Percentiles rank a stretch among this genome's conserved stretches.
These are phyloP conservation scores for Bilobella aurantiaca DNA, from an alignment of 1,140 invertebrate genomes.

Conservation along the genomic window DNA sequence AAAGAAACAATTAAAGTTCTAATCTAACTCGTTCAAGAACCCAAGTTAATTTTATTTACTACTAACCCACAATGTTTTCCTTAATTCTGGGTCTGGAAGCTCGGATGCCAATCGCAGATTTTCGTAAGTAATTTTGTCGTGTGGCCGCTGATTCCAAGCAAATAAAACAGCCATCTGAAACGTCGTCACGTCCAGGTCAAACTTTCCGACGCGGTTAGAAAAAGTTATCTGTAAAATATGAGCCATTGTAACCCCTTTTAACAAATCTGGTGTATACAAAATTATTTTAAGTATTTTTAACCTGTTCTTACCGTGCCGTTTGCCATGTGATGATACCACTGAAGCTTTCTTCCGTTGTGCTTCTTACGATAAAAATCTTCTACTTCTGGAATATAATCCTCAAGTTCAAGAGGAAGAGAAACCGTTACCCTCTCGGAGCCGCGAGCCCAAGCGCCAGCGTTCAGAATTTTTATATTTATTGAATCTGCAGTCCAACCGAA, in stretches of 20 bases:
- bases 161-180: slow-evolving; percentile 99
- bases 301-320: slow-evolving; percentile 82
- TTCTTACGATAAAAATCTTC: slow-evolving; percentile 92
- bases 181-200: slow-evolving; percentile 96
- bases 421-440: slow-evolving; percentile 89
- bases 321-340: slow-evolving; percentile 99
- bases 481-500: slow-evolving; percentile 36
- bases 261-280: too few relatives aligned
- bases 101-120: slow-evolving; percentile 91
- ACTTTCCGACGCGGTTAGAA: slow-evolving; percentile 81
- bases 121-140: slow-evolving; percentile 87
- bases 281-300: too few relatives aligned
- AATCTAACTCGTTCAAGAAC: background rate
- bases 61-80: slow-evolving; percentile 81
- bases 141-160: slow-evolving; percentile 91
- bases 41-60: slow-evolving; percentile 7
- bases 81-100: slow-evolving; percentile 87
- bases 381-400: slow-evolving; percentile 96
- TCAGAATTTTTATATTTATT: slow-evolving; percentile 73
- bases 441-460: slow-evolving; percentile 94
- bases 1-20: background rate
- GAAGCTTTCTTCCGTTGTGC: slow-evolving; percentile 93
- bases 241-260: background rate
- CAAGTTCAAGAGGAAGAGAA: slow-evolving; percentile 88
- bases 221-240: slow-evolving; percentile 68